A percentile compares a stretch with the other conserved stretches of the same genome.
phyloP scores from a whole-genome alignment of 2,888 invertebrate genomes.

The Acleris holmiana region DNA sequence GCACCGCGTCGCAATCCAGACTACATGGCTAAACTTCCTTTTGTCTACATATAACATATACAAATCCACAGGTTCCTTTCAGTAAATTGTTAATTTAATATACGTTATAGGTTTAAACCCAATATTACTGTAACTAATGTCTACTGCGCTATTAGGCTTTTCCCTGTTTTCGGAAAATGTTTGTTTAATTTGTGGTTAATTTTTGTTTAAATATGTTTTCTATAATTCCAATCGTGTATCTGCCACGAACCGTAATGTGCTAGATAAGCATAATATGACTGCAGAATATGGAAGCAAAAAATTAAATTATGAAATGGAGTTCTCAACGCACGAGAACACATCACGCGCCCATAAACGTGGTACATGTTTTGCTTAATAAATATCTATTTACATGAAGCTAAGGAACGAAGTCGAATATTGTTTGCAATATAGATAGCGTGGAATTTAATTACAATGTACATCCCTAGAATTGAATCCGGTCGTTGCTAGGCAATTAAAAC shows the following conservation, averaged over 20 bases:
- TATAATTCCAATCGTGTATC: too few species aligned
- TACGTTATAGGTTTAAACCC: too few species aligned
- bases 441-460: slow-evolving; percentile 28
- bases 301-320: slow-evolving; percentile 1
- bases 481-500: slow-evolving; percentile 41
- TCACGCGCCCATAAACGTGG: background rate
- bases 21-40: slow-evolving; percentile 30
- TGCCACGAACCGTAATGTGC: too few species aligned
- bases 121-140: too few species aligned
- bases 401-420: slow-evolving; percentile 16
- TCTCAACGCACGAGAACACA: background rate
- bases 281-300: background rate
- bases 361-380: slow-evolving; percentile 18
- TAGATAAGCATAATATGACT: too few species aligned
- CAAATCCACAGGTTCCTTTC: too few species aligned
- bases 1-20: slow-evolving; percentile 44
- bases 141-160: too few species aligned
- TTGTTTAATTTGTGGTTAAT: too few species aligned
- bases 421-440: slow-evolving; percentile 15
- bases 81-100: too few species aligned
- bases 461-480: slow-evolving; percentile 38
- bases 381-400: slow-evolving; percentile 22
- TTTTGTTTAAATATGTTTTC: too few species aligned
- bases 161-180: too few species aligned
- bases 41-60: slow-evolving; percentile 9